Evolutionary conservation across 92 coral and sea anemone species (phyloP).

Genomic region (Porites divaricata): DNA sequence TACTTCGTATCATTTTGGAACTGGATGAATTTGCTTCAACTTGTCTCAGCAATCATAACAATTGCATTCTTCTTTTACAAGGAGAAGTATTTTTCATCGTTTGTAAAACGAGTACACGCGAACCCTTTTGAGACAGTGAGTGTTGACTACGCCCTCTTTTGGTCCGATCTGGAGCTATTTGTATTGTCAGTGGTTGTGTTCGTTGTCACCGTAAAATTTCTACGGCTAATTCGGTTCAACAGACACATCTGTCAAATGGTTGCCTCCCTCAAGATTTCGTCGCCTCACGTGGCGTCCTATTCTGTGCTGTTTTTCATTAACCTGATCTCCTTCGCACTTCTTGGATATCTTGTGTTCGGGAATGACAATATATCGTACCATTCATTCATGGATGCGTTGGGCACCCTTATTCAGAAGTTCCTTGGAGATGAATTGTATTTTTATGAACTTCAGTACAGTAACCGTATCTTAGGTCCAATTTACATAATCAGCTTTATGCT

Average conservation of each 20-base stretch:
- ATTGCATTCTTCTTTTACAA: conserved; percentile 83
- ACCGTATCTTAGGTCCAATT: conserved; percentile 74
- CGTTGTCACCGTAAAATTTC: conserved; percentile 80
- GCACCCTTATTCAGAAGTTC: conserved; percentile 73
- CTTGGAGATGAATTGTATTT: conserved; percentile 78
- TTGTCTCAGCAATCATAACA: conserved; percentile 68
- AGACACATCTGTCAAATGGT: conserved; percentile 90
- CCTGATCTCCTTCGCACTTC: conserved; percentile 68
- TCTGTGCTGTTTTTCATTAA: conserved; percentile 73
- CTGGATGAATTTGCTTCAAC: conserved; percentile 90
- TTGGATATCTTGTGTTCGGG: conserved; percentile 76
- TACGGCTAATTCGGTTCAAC: conserved; percentile 86
- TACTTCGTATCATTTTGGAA: conserved; percentile 92
- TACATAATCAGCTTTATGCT: conserved; percentile 76
- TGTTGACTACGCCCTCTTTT: conserved; percentile 81
- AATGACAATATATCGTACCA: conserved; percentile 60
- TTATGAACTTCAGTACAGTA: conserved; percentile 51
- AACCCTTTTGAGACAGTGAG: conserved; percentile 89
- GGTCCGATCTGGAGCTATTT: conserved; percentile 76
- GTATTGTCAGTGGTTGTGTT: conserved; percentile 82
- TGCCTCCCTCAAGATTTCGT: conserved; percentile 70
- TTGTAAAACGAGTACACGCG: conserved; percentile 75
- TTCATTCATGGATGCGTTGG: conserved; percentile 58
- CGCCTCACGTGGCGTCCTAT: conserved; percentile 61
- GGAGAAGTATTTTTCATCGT: conserved; percentile 79